These are phyloP conservation scores for Phocides pigmalion DNA, from an alignment of 1,140 invertebrate species.

Conservation along the genomic window DNA sequence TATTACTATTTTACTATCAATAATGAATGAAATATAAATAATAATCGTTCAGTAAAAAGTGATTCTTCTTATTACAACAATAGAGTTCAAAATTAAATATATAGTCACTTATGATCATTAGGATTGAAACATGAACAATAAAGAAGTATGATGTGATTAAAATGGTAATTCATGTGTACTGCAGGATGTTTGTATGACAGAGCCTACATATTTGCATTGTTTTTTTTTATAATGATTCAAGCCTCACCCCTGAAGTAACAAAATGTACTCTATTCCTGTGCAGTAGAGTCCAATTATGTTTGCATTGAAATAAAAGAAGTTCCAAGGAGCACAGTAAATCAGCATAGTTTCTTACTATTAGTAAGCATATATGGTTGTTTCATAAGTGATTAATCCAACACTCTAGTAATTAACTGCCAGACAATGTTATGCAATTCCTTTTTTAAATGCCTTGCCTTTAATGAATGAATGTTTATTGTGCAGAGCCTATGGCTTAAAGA, in stretches of 20 bases:
- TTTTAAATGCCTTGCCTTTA: constrained; percentile 46
- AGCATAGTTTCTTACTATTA: constrained; percentile 35
- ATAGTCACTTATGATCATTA: constrained; percentile 6
- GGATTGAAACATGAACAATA: constrained; percentile 17
- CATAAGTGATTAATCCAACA: constrained; percentile 54
- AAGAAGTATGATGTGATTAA: constrained; percentile 57
- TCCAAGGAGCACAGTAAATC: constrained; percentile 6
- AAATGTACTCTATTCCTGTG: constrained; percentile 14
- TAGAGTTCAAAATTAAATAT: constrained; percentile 4
- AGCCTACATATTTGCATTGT: constrained; percentile 56
- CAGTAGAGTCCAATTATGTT: not conserved
- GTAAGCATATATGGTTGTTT: constrained; percentile 43
- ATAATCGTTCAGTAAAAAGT: not conserved
- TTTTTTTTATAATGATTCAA: constrained; percentile 35
- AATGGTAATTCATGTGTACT: constrained; percentile 66
- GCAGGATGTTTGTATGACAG: constrained; percentile 51
- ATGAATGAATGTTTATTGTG: constrained; percentile 28
- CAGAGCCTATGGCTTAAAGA: not conserved
- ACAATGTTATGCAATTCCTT: constrained; percentile 58
- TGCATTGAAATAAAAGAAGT: constrained; percentile 2
- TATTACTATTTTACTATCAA: too few relatives aligned
- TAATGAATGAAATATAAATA: not conserved
- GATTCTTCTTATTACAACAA: not conserved
- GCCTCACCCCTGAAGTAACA: constrained; percentile 1
- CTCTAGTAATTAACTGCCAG: constrained; percentile 60